Base-by-base conservation (phyloP, 2,113 vertebrate species). In the Micronycteris hirsuta region DNA sequence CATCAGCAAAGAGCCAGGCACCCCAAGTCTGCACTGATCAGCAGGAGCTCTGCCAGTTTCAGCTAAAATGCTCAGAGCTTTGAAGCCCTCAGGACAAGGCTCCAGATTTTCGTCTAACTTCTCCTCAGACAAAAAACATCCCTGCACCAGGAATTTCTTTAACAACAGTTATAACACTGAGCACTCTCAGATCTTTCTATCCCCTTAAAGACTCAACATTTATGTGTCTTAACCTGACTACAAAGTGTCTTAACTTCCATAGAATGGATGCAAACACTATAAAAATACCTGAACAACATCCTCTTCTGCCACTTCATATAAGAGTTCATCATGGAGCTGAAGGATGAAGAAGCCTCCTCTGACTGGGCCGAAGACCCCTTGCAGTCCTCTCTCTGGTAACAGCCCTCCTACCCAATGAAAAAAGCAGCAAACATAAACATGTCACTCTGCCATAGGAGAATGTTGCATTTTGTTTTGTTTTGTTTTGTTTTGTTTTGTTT, bases 301-400 rank as follows among this genome's bases (percentile, higher is more conserved):
- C 0, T 99, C 99, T 71, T 99, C 99, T 52, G 99, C 98, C 86
- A 99, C 99, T 98, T 99, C 99, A 78, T 99, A 99, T 85, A 99
- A 98, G 61, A 99, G 99, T 96, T 99, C 99, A 91, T 99, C 99
- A 0, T 99, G 99, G 91, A 99, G 98, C 20, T 99, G 99, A 71
- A 99, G 99, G 77, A 99, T 96, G 24, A 99, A 99, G 97, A 99
- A 99, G 12, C 98, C 99, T 81, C 99, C 99, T 17, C 98, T 96
- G 77, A 96, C 24, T 12, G 98, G 98, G 9, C 86, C 98, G 4
- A 98, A 95, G 95, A 97, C 45, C 65, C 97, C 93, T 43, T 80
- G 65, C 0, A 80, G 97, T 73, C 94, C 97, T 86, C 91, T 97
- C 96, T 97, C 97, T 0, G 5, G 52, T 3, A 96, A 86, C 17